Evolutionary conservation across 2,888 invertebrate genomes (phyloP).

Genomic region (Patella caerulea): DNA sequence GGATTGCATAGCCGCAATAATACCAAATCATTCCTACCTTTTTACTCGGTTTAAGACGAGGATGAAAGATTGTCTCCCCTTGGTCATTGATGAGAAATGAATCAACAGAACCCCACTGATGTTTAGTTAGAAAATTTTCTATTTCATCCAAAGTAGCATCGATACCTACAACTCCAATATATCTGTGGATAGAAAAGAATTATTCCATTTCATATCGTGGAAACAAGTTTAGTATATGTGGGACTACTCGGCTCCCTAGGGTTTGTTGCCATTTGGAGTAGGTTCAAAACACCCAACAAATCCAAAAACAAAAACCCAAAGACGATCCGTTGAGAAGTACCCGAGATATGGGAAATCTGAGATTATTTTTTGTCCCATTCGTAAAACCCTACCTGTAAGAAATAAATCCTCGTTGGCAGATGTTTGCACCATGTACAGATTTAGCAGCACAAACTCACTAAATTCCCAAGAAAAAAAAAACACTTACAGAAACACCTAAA

Average conservation of each 20-base stretch:
- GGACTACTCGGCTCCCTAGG: too few species aligned
- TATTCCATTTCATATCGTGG: too few species aligned
- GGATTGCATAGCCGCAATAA: too few species aligned
- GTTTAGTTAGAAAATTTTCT: slow-evolving; percentile 69
- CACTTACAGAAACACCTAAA: background rate
- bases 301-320: too few species aligned
- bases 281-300: too few species aligned
- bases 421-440: slow-evolving; percentile 72
- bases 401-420: slow-evolving; percentile 71
- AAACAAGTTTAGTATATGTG: too few species aligned
- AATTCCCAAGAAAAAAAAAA: slow-evolving; percentile 58
- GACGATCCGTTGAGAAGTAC: too few species aligned
- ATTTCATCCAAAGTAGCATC: slow-evolving; percentile 72
- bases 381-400: slow-evolving; percentile 39
- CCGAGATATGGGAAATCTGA: too few species aligned
- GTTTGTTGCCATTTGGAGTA: too few species aligned
- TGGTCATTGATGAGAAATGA: slow-evolving; percentile 72
- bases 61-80: slow-evolving; percentile 72
- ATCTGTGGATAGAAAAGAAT: slow-evolving; percentile 43
- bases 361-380: too few species aligned
- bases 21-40: slow-evolving; percentile 48
- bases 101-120: slow-evolving; percentile 72
- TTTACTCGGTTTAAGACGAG: slow-evolving; percentile 70
- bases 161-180: slow-evolving; percentile 72
- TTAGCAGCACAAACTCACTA: slow-evolving; percentile 72